phyloP scores from a whole-genome alignment of 2,113 vertebrate species.

The Cyprinodon variegatus region DNA sequence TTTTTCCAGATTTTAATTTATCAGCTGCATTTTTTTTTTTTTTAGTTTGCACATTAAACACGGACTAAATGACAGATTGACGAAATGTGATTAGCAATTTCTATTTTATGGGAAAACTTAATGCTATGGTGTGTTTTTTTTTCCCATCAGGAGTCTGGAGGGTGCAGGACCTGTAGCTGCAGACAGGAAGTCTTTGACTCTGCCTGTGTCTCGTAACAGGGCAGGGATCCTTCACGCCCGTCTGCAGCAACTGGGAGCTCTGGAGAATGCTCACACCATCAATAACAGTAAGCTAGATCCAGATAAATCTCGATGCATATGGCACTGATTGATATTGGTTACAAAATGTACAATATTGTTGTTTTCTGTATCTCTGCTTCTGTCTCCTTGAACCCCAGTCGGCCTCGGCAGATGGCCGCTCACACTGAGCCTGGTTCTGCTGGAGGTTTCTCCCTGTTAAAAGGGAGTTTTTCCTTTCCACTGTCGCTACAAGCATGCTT shows the following conservation, averaged over 20 bases:
- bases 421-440: too few relatives aligned
- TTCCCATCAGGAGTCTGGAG: slow-evolving; percentile 90
- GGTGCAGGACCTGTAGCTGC: slow-evolving; percentile 87
- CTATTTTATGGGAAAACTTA: not conserved
- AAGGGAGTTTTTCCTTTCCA: too few relatives aligned
- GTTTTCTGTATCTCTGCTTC: too few relatives aligned
- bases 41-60: not conserved
- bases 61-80: not conserved
- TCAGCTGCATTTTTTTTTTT: not conserved
- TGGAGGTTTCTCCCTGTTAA: too few relatives aligned
- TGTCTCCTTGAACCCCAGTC: too few relatives aligned
- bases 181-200: slow-evolving; percentile 97
- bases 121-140: slow-evolving; percentile 62
- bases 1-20: not conserved
- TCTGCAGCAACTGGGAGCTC: slow-evolving; percentile 93
- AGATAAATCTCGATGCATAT: not conserved
- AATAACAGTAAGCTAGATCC: slow-evolving; percentile 87
- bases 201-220: slow-evolving; percentile 99
- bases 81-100: not conserved
- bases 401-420: too few relatives aligned
- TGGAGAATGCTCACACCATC: slow-evolving; percentile 96
- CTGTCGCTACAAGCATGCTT: too few relatives aligned
- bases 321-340: not conserved
- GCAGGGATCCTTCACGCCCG: slow-evolving; percentile 94
- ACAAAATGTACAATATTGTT: too few relatives aligned